These are phyloP conservation scores for Coregonus ussuriensis DNA, from an alignment of 2,797 vertebrate genomes.

Conservation along the genomic window DNA sequence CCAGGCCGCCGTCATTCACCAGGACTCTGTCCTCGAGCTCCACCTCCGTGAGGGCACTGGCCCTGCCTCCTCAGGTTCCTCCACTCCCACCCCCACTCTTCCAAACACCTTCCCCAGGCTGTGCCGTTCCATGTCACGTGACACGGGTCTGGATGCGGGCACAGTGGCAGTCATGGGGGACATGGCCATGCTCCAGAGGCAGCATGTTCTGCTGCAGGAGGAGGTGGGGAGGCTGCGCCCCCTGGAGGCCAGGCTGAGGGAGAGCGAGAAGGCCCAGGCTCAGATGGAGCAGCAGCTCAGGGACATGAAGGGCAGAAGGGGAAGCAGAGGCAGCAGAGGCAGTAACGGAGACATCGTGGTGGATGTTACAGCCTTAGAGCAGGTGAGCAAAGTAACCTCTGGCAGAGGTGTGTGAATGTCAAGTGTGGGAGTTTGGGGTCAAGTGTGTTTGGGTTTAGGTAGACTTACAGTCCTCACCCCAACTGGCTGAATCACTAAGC, in stretches of 20 bases:
- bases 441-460: too few species aligned
- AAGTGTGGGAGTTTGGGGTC: too few species aligned
- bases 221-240: conserved; percentile 76
- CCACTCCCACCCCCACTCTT: conserved; percentile 22
- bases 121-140: conserved; percentile 76
- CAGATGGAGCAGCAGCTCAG: conserved; percentile 69
- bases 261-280: conserved; percentile 67
- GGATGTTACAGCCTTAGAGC: conserved; percentile 43
- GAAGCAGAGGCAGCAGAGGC: conserved; percentile 8
- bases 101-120: conserved; percentile 53
- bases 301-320: conserved; percentile 38
- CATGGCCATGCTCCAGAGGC: conserved; percentile 71
- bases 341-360: conserved; percentile 34
- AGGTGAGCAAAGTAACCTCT: conserved; percentile 40
- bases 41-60: conserved; percentile 47
- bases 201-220: conserved; percentile 79
- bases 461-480: too few species aligned
- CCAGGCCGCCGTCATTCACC: conserved; percentile 84
- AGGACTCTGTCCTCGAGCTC: conserved; percentile 82
- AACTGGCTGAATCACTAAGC: too few species aligned
- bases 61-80: conserved; percentile 22
- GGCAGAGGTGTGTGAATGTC: neutral
- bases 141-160: conserved; percentile 64
- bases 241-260: conserved; percentile 70
- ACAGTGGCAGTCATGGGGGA: conserved; percentile 60